A percentile compares a stretch with the other conserved stretches of the same genome.
These are phyloP conservation scores for Psilopogon haemacephalus DNA, from an alignment of 2,113 vertebrate species.

Conservation along the genomic window DNA sequence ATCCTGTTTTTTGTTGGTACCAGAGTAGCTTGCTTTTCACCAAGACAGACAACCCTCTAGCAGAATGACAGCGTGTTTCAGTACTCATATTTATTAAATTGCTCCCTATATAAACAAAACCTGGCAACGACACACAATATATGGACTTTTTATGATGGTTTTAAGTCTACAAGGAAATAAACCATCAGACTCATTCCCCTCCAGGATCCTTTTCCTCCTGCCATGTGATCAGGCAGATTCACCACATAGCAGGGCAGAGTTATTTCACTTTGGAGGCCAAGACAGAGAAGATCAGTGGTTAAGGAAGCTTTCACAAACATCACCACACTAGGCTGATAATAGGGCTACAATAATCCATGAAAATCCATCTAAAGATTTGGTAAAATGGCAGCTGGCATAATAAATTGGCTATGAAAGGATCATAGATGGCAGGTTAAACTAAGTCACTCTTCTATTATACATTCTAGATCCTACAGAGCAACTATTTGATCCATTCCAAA, in stretches of 20 bases:
- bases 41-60: not conserved
- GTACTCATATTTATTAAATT: slow-evolving; percentile 10
- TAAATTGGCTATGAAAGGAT: not conserved
- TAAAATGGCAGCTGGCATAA: not conserved
- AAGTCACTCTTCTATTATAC: not conserved
- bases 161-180: not conserved
- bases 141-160: not conserved
- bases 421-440: not conserved
- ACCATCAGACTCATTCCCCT: not conserved
- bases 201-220: not conserved
- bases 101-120: slow-evolving; percentile 12
- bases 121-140: not conserved
- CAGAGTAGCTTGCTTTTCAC: not conserved
- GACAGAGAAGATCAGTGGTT: not conserved
- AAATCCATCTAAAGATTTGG: not conserved
- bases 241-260: not conserved
- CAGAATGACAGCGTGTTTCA: slow-evolving; percentile 6
- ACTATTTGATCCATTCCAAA: not conserved
- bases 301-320: not conserved
- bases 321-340: not conserved
- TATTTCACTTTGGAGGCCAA: not conserved
- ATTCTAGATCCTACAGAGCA: not conserved
- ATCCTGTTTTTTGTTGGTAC: not conserved
- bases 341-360: not conserved
- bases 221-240: not conserved